phyloP scores from a whole-genome alignment of 2,888 invertebrate genomes.

The Drosophila diplacantha region DNA sequence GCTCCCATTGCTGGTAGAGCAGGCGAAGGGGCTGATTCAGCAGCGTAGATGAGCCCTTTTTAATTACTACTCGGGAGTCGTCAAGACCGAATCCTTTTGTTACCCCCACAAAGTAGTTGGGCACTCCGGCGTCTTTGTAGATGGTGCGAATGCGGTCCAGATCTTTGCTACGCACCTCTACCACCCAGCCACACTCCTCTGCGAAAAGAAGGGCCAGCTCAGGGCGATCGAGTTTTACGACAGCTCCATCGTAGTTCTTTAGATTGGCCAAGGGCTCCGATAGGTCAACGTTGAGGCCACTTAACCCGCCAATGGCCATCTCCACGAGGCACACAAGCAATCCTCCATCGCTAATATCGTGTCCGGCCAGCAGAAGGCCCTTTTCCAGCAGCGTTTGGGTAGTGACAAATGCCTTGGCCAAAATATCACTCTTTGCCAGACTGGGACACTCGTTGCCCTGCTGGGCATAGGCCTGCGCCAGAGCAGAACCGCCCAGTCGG shows the following conservation, averaged over 20 bases:
- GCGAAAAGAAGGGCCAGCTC: conserved; percentile 86
- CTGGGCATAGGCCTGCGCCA: conserved; percentile 94
- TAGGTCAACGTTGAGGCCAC: conserved; percentile 85
- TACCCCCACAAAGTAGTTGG: conserved; percentile 84
- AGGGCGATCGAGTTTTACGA: conserved; percentile 77
- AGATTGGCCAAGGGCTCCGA: conserved; percentile 77
- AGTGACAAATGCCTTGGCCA: conserved; percentile 87
- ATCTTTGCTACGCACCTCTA: conserved; percentile 83
- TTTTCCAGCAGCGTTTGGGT: conserved; percentile 90
- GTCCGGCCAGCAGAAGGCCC: conserved; percentile 83
- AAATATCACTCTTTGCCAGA: conserved; percentile 83
- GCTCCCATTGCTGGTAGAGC: conserved; percentile 94
- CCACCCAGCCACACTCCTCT: conserved; percentile 91
- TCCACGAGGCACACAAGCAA: conserved; percentile 92
- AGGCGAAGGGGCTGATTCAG: conserved; percentile 82
- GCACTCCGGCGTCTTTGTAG: conserved; percentile 82
- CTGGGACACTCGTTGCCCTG: conserved; percentile 90
- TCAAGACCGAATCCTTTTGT: conserved; percentile 84
- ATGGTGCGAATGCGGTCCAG: conserved; percentile 81
- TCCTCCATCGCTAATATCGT: conserved; percentile 98
- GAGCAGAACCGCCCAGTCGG: conserved; percentile 92
- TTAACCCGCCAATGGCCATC: conserved; percentile 96
- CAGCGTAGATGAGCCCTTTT: conserved; percentile 66
- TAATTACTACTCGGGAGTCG: conserved; percentile 70
- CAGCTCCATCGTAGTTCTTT: conserved; percentile 52